Evolutionary conservation across 2,888 invertebrate species (phyloP), one percentile per base, ranked within the genome.

Genomic region (Dynastes tityus): DNA sequence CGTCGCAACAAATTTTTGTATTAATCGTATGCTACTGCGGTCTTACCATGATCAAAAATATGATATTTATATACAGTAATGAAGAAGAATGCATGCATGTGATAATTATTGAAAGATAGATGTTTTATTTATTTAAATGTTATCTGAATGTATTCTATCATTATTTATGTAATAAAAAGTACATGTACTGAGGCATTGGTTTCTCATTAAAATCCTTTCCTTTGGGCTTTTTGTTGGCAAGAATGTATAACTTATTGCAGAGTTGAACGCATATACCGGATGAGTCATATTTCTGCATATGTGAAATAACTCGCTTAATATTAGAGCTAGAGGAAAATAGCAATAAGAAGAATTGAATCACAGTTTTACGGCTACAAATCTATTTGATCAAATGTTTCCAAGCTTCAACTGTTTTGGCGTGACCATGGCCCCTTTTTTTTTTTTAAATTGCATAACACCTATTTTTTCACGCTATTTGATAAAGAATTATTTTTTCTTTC

Each of bases 91-190:
- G 49, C 67, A 45, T 65, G 65, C 22, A 45, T 67, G 67, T 67
- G 67, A 67, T 67, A 45, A 49, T 67, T 22, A 58, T 22, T 58
- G 22, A 58, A 45, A 29, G 16, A 49, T 49, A 67, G 49, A 67
- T 45, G 16, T 22, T 45, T 37, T 45, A 45, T 45, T 67, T 67
- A 67, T 67, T 6, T 45, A 67, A 49, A 49, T 67, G 49, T 49
- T 45, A 67, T 45, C 45, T 67, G 49, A 16, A 16, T 67, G 45
- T 67, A 67, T 45, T 67, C 45, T 49, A 49, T 58, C 55, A 58
- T 9, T 67, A 49, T 67, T 67, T 67, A 67, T 67, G 27, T 67
- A 67, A 27, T 45, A 67, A 22, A 45, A 45, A 67, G 32, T 32
- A 45, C 11, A 67, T 27, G 67, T 22, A 45, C 49, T 49, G n/a